Evolutionary conservation across 2,888 invertebrate species (phyloP).

Genomic region (Boloria euphrosyne): DNA sequence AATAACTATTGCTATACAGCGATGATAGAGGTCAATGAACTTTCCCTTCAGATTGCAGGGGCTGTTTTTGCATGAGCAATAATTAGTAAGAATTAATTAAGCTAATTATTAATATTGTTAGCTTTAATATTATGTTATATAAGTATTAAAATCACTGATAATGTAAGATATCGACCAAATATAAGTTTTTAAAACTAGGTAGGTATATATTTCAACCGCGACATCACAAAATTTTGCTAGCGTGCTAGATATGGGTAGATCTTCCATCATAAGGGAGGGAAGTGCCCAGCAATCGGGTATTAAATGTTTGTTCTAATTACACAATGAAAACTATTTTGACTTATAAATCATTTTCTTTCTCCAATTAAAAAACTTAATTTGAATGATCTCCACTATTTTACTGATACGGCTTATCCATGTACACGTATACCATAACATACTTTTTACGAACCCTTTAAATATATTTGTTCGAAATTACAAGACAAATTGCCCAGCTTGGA

Average conservation of each 20-base stretch:
- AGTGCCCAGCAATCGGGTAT: too few relatives aligned
- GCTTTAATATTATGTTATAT: background rate
- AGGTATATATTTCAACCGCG: too few relatives aligned
- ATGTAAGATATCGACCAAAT: too few relatives aligned
- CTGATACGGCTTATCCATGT: background rate
- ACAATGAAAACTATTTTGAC: too few relatives aligned
- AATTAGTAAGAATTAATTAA: constrained; percentile 28
- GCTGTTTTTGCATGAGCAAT: constrained; percentile 46
- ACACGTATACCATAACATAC: background rate
- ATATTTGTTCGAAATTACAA: constrained; percentile 30
- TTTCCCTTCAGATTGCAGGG: constrained; percentile 55
- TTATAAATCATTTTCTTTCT: too few relatives aligned
- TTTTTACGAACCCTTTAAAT: constrained; percentile 11
- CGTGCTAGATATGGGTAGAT: too few relatives aligned
- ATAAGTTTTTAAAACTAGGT: too few relatives aligned
- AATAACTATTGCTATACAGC: constrained; percentile 63
- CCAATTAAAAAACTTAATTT: background rate
- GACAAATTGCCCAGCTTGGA: constrained; percentile 39
- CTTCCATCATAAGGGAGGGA: too few relatives aligned
- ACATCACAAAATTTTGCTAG: too few relatives aligned
- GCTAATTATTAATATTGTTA: background rate
- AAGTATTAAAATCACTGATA: too few relatives aligned
- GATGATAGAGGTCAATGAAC: constrained; percentile 61
- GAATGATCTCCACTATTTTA: background rate
- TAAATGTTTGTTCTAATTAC: too few relatives aligned